phyloP scores from a whole-genome alignment of 2,797 vertebrate species.

The Cyclopterus lumpus region DNA sequence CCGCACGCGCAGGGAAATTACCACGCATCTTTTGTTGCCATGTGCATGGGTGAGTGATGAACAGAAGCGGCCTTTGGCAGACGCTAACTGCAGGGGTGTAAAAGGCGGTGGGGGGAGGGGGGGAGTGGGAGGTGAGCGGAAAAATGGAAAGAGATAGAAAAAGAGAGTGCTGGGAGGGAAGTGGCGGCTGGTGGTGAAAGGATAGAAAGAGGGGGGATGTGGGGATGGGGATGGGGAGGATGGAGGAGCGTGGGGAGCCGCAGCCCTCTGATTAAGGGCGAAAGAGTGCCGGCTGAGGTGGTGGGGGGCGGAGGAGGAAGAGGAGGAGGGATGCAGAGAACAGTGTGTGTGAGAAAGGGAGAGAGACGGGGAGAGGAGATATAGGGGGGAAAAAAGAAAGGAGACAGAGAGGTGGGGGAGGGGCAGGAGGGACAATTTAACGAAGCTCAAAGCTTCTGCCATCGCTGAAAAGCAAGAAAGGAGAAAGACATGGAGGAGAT shows the following conservation, averaged over 20 bases:
- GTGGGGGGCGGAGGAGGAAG: conserved; percentile 42
- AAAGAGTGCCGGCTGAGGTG: conserved; percentile 76
- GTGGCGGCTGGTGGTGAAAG: conserved; percentile 68
- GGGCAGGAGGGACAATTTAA: conserved; percentile 80
- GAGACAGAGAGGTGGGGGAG: conserved; percentile 62
- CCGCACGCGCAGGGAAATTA: conserved; percentile 77
- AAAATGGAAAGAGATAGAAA: conserved; percentile 62
- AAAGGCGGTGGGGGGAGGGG: conserved; percentile 49
- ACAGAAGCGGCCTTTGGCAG: conserved; percentile 84
- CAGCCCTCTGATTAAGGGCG: conserved; percentile 84
- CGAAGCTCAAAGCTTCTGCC: conserved; percentile 79
- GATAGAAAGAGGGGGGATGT: conserved; percentile 45
- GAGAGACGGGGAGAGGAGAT: conserved; percentile 56
- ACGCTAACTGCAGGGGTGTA: conserved; percentile 84
- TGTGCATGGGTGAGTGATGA: conserved; percentile 84
- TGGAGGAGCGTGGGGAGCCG: conserved; percentile 60
- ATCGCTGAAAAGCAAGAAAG: conserved; percentile 74
- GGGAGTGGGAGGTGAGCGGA: conserved; percentile 9
- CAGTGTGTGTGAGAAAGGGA: conserved; percentile 63
- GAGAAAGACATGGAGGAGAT: conserved; percentile 70
- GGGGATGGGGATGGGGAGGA: conserved; percentile 44
- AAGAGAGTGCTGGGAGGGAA: conserved; percentile 58
- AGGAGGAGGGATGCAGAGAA: conserved; percentile 55
- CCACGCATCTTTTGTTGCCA: conserved; percentile 83
- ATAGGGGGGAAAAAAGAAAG: conserved; percentile 53